A percentile compares a stretch with the other conserved stretches of the same genome.
Evolutionary conservation across 2,113 vertebrate genomes (phyloP).

Genomic region (Manacus vitellinus): DNA sequence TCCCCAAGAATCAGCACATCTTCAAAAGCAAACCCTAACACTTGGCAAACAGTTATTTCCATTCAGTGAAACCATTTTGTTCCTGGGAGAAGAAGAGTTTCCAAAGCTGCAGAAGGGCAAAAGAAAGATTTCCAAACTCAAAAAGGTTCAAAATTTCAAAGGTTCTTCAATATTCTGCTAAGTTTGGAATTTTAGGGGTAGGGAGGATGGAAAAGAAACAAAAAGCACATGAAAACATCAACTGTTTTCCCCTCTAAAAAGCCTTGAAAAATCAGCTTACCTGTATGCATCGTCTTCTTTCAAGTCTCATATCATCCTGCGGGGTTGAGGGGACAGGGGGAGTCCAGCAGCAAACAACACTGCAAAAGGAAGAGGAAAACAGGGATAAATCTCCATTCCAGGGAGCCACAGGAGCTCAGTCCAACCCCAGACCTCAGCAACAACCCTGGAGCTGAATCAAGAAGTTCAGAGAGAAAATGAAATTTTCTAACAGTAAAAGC

Average conservation of each 20-base stretch:
- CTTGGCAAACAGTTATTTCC: no score
- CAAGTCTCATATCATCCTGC: slow-evolving; percentile 94
- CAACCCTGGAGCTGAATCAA: neutral
- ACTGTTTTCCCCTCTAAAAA: neutral
- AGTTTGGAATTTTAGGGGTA: neutral
- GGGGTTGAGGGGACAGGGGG: slow-evolving; percentile 85
- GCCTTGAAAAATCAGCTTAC: slow-evolving; percentile 71
- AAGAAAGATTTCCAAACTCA: neutral
- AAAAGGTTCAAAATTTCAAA: neutral
- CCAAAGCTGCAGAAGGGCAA: neutral
- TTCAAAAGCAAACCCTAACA: neutral
- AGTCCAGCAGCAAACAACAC: slow-evolving; percentile 91
- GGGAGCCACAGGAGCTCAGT: neutral
- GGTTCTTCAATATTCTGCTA: neutral
- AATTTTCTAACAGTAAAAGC: neutral
- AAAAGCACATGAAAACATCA: neutral
- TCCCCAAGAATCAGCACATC: neutral
- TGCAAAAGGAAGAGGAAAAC: slow-evolving; percentile 73
- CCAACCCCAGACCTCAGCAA: neutral
- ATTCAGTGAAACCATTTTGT: neutral
- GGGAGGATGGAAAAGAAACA: neutral
- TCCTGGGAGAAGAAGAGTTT: neutral
- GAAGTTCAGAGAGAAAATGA: neutral
- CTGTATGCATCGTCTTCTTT: slow-evolving; percentile 96
- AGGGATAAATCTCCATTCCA: neutral